Evolutionary conservation across 1,140 invertebrate genomes (phyloP).

Genomic region (Drosophila subpulchrella): DNA sequence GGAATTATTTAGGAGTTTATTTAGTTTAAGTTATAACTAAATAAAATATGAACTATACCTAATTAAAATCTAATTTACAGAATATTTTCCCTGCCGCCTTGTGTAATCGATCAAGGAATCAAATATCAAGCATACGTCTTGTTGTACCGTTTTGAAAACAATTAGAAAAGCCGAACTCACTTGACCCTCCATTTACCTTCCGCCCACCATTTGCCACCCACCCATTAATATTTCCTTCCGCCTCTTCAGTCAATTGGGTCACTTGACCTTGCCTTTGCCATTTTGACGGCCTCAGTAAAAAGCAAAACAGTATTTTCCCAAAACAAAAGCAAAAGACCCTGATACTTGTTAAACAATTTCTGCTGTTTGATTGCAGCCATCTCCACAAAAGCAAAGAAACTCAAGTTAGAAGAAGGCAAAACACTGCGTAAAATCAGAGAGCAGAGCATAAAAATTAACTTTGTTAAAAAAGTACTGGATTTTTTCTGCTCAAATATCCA

Average conservation of each 20-base stretch:
- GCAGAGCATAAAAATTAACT: constrained; percentile 75
- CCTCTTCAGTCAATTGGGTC: constrained; percentile 20
- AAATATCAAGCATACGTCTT: constrained; percentile 3
- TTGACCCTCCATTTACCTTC: neutral
- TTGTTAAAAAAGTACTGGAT: constrained; percentile 71
- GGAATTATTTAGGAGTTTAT: too few relatives aligned
- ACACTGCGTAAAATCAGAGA: constrained; percentile 50
- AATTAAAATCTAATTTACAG: too few relatives aligned
- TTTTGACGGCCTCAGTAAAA: constrained; percentile 38
- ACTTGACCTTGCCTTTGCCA: constrained; percentile 60
- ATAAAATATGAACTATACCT: too few relatives aligned
- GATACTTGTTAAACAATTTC: constrained; percentile 63
- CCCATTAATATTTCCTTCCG: neutral
- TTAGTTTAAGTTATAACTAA: too few relatives aligned
- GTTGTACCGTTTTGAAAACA: neutral
- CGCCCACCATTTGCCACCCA: neutral
- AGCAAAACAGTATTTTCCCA: neutral
- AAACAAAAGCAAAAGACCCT: constrained; percentile 43
- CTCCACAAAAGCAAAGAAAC: constrained; percentile 20
- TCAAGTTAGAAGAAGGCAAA: constrained; percentile 13
- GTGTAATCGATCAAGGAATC: neutral
- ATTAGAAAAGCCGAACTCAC: neutral
- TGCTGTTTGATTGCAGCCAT: constrained; percentile 50
- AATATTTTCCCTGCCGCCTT: too few relatives aligned
- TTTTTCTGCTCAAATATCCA: constrained; percentile 72